A percentile compares a stretch with the other conserved stretches of the same genome.
These are phyloP conservation scores for Hemiprocne comata DNA, from an alignment of 2,113 vertebrate genomes.

Conservation along the genomic window DNA sequence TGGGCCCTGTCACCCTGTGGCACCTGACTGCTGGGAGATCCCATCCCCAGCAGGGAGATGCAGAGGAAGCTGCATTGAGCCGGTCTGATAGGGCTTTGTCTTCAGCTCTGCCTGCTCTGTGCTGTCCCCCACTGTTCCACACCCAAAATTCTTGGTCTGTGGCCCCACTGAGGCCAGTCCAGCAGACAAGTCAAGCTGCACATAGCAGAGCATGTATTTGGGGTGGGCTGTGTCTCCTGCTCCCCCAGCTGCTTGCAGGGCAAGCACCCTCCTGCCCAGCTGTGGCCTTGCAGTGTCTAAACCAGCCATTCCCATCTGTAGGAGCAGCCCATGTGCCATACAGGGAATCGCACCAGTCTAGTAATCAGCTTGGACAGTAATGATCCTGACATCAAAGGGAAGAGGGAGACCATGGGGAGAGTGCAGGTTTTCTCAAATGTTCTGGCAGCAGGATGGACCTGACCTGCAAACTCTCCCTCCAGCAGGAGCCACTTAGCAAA, in stretches of 20 bases:
- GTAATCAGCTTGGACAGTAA: neutral
- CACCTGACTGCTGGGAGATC: neutral
- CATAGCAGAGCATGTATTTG: neutral
- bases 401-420: neutral
- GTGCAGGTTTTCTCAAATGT: neutral
- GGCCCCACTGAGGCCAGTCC: neutral
- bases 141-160: neutral
- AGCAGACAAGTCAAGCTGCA: neutral
- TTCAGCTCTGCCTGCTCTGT: neutral
- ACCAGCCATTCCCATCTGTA: fast-evolving
- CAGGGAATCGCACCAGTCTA: neutral
- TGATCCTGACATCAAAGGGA: neutral
- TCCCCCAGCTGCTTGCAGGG: neutral
- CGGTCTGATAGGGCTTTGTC: neutral
- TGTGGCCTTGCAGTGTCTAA: neutral
- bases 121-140: neutral
- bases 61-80: neutral
- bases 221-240: neutral
- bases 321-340: neutral
- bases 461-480: neutral
- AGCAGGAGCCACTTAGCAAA: neutral
- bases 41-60: fast-evolving
- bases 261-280: neutral
- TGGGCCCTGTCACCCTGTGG: neutral
- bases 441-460: neutral